These are phyloP conservation scores for Helleia helle DNA, from an alignment of 2,888 invertebrate species.

Conservation along the genomic window DNA sequence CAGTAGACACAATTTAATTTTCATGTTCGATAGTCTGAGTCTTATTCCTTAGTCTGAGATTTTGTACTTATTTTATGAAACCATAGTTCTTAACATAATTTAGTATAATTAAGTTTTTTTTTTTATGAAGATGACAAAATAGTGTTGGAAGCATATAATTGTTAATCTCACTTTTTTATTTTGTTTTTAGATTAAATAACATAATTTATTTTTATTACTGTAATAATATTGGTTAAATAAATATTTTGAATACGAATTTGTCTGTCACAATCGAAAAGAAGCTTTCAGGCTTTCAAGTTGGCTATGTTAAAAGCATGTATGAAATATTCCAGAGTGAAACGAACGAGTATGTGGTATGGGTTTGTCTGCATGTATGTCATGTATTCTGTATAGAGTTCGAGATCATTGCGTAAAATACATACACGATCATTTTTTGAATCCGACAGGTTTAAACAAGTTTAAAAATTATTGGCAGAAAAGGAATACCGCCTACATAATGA, in stretches of 20 bases:
- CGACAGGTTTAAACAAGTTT: background rate
- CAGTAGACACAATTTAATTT: too few species aligned
- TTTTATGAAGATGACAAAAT: background rate
- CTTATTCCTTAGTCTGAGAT: too few species aligned
- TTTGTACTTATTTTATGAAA: background rate
- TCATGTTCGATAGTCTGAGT: too few species aligned
- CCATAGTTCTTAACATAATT: background rate
- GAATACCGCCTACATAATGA: too few species aligned
- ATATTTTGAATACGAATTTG: conserved; percentile 30
- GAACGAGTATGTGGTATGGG: conserved; percentile 33
- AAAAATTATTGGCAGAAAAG: background rate
- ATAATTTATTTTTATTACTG: conserved; percentile 22
- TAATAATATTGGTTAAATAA: conserved; percentile 35
- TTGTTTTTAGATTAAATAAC: background rate
- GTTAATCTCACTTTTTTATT: conserved; percentile 1
- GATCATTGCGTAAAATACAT: background rate
- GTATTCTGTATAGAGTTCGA: background rate
- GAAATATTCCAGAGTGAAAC: conserved; percentile 32
- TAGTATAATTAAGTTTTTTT: background rate
- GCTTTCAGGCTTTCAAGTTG: conserved; percentile 52
- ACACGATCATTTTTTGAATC: background rate
- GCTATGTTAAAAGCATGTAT: conserved; percentile 54
- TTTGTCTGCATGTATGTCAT: conserved; percentile 30
- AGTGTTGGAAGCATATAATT: background rate
- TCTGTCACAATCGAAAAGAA: conserved; percentile 64